Base-by-base conservation (phyloP, 2,113 vertebrate species). In the Spea bombifrons region DNA sequence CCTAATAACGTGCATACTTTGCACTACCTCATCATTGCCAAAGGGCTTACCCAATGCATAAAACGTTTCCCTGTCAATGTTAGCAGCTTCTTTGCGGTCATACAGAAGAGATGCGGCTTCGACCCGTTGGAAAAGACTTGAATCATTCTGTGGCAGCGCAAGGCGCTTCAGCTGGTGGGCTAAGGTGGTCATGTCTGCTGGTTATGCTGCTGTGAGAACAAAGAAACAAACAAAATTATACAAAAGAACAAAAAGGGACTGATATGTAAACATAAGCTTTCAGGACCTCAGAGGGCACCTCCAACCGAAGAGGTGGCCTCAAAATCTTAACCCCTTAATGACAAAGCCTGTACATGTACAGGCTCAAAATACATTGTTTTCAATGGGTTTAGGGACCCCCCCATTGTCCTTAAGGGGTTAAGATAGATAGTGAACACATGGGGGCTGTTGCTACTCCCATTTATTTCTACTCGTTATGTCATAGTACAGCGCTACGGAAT, bases 131-230 rank as follows among this genome's bases (percentile, higher is more conserved):
- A 96, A 81, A 15, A 98, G 90, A 71, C 89, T 91, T n/a, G 91
- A 83, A 4, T 97, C 94, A 49, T 47, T 96, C 73, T 99, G 96
- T 44, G 97, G 97, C 12, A 98, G 88, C 0, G 96, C 93, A 15
- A 99, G 92, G 15, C 94, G 88, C 83, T 95, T 95, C 84, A 99
- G 88, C 85, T 99, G 97, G 81, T 97, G 92, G 1, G 96, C 94
- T 75, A 99, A 86, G 0, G 97, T 98, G 13, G 96, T 98, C 97
- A 99, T 99, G 1, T 73, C 65, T 1, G 59, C 59, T 0, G 0
- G 43, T 15, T 48, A n/a, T n/a, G 3, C 49, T 66, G 6, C 43
- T n/a, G 16, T 17, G 17, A 50, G 50, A 71, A 71, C 5, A 50
- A 17, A 4, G 50, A 70, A 16, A 50, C 67, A 49, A 15, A 30